Evolutionary conservation across 2,113 vertebrate genomes (phyloP).

Genomic region (Coryphaenoides rupestris): DNA sequence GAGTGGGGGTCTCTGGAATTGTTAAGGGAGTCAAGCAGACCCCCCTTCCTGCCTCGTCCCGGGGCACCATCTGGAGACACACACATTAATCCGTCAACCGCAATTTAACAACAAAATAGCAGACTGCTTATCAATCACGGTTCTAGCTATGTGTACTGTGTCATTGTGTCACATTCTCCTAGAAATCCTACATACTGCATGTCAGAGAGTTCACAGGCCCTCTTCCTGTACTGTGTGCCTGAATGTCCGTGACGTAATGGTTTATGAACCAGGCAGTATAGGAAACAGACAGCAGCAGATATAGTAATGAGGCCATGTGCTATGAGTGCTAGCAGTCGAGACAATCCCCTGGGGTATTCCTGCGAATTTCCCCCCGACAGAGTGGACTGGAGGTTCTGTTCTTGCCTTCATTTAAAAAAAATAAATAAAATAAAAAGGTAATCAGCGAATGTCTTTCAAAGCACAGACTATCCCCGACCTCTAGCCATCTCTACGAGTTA

Average conservation of each 20-base stretch:
- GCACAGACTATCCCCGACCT: no score
- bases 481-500: no score
- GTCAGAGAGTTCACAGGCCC: no score
- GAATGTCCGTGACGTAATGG: slow-evolving; percentile 3
- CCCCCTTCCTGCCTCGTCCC: slow-evolving; percentile 42
- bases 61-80: slow-evolving; percentile 47
- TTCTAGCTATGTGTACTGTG: no score
- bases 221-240: no score
- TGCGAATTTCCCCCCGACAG: no score
- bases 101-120: slow-evolving; percentile 3
- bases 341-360: slow-evolving; percentile 76
- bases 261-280: slow-evolving; percentile 14
- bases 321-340: slow-evolving; percentile 17
- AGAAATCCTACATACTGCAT: no score
- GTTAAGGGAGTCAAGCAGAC: slow-evolving; percentile 30
- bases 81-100: slow-evolving; percentile 34
- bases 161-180: no score
- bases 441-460: no score
- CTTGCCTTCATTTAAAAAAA: no score
- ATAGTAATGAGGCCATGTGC: slow-evolving; percentile 45
- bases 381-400: no score
- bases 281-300: slow-evolving; percentile 11
- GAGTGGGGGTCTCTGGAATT: slow-evolving; percentile 39
- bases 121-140: slow-evolving; percentile 17
- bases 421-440: no score